These are phyloP conservation scores for Psittacula derbiana DNA, from an alignment of 2,797 vertebrate genomes.

Conservation along the genomic window DNA sequence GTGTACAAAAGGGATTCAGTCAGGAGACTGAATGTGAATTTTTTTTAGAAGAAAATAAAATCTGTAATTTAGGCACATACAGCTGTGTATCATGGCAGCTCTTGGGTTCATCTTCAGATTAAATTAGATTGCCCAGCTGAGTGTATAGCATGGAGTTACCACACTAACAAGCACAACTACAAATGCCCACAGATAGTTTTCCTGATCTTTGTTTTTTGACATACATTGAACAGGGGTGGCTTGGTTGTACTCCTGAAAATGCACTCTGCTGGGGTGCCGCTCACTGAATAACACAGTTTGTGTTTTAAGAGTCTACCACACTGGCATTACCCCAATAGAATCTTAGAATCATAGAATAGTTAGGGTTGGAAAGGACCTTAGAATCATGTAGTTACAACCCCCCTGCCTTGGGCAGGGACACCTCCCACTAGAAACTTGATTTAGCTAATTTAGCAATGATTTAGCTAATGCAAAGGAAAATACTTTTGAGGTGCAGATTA, in stretches of 20 bases:
- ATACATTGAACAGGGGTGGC: background rate
- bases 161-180: background rate
- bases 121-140: background rate
- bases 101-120: background rate
- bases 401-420: too few relatives aligned
- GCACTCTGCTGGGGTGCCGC: background rate
- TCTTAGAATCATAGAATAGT: too few relatives aligned
- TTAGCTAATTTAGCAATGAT: too few relatives aligned
- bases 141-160: background rate
- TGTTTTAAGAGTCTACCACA: background rate
- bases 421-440: too few relatives aligned
- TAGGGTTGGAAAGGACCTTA: too few relatives aligned
- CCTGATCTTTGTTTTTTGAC: background rate
- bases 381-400: too few relatives aligned
- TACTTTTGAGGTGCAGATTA: background rate
- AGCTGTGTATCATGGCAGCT: background rate
- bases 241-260: background rate
- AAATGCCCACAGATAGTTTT: background rate
- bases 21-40: background rate
- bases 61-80: background rate
- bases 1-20: background rate
- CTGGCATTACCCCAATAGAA: background rate
- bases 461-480: background rate
- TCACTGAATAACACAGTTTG: background rate
- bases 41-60: background rate